Evolutionary conservation across 2,797 vertebrate species (phyloP).

Genomic region (Tokudaia muenninki): DNA sequence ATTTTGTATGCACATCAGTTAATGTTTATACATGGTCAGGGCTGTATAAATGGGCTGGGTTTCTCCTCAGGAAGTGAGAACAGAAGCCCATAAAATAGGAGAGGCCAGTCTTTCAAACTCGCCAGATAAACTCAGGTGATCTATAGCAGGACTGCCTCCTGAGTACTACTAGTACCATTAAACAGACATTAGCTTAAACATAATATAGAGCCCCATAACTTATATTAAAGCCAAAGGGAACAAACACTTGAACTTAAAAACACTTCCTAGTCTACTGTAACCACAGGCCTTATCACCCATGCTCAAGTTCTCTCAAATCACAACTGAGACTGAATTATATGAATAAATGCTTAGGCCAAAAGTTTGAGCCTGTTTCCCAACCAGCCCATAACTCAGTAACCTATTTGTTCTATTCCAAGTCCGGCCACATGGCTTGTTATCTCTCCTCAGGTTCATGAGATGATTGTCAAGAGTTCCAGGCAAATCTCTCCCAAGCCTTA

Average conservation of each 20-base stretch:
- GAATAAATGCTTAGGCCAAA: background rate
- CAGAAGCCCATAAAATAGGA: background rate
- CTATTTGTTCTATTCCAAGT: background rate
- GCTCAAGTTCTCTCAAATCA: background rate
- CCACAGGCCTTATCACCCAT: background rate
- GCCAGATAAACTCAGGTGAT: background rate
- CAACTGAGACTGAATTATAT: background rate
- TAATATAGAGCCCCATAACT: background rate
- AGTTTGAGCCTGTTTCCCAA: background rate
- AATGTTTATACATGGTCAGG: background rate
- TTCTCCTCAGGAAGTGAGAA: background rate
- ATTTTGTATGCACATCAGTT: background rate
- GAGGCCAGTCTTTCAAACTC: background rate
- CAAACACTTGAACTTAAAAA: background rate
- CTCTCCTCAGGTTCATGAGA: background rate
- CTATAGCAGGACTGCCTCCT: background rate
- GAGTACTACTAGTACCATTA: background rate
- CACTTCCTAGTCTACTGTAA: background rate
- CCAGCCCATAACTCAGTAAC: background rate
- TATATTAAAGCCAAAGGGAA: background rate
- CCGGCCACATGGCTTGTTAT: background rate
- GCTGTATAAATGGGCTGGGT: background rate
- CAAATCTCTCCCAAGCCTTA: background rate
- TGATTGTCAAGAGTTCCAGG: background rate
- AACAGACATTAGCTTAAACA: background rate